Conservation (phyloP, 2,888 invertebrate species). For the Theodoxus fluviatilis region DNA sequence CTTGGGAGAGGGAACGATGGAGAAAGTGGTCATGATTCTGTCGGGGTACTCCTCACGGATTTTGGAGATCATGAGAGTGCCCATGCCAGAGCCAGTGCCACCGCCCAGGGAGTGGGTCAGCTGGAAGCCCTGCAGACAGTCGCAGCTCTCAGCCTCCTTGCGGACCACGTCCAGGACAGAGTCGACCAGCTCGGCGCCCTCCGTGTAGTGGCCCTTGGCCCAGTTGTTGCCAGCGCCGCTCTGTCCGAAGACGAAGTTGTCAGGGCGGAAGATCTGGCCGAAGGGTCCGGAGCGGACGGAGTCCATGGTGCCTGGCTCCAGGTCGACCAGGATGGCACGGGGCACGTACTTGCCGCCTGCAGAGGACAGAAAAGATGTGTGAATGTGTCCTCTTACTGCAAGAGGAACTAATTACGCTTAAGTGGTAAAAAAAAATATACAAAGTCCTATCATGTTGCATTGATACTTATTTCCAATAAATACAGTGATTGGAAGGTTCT, state of each 20-base stretch:
- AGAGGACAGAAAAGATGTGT: too few species aligned
- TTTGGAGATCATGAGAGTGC: constrained; percentile 85
- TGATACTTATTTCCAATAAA: too few species aligned
- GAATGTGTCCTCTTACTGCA: too few species aligned
- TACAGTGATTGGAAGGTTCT: too few species aligned
- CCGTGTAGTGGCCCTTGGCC: constrained; percentile 89
- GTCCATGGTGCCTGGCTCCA: constrained; percentile 97
- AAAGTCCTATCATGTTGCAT: too few species aligned
- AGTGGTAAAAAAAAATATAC: too few species aligned
- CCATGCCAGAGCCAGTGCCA: constrained; percentile 87
- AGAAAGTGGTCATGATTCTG: too few species aligned
- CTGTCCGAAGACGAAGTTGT: constrained; percentile 85
- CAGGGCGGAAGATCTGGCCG: constrained; percentile 90
- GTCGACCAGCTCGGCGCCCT: constrained; percentile 74
- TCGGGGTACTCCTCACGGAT: too few species aligned
- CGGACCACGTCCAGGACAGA: constrained; percentile 56
- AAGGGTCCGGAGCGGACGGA: constrained; percentile 92
- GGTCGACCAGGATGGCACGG: constrained; percentile 88
- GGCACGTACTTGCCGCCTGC: constrained; percentile 87
- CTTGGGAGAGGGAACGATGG: too few species aligned
- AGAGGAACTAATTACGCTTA: too few species aligned
- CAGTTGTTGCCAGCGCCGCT: constrained; percentile 84
- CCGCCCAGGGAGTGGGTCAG: constrained; percentile 76
- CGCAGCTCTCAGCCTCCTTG: constrained; percentile 56
- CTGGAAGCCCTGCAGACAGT: constrained; percentile 58